phyloP scores from a whole-genome alignment of 2,888 invertebrate genomes.

The Smittia aterrima region DNA sequence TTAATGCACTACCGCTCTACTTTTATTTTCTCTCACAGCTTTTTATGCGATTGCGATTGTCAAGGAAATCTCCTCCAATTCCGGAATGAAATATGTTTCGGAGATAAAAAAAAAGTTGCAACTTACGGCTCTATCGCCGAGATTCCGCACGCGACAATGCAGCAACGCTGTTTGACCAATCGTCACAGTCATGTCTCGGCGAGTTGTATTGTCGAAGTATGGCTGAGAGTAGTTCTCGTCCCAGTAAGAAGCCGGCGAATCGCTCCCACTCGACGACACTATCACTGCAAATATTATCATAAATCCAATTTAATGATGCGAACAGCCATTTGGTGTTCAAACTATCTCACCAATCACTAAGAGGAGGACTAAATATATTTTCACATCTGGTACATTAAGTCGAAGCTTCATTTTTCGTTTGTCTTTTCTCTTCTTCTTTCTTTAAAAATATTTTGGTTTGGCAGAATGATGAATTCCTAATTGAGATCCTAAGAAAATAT shows the following conservation, averaged over 20 bases:
- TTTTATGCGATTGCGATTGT: background rate
- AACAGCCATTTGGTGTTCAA: background rate
- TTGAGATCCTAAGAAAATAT: background rate
- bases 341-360: conserved; percentile 32
- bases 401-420: conserved; percentile 26
- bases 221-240: conserved; percentile 73
- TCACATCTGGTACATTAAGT: conserved; percentile 19
- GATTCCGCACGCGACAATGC: conserved; percentile 81
- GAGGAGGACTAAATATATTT: conserved; percentile 23
- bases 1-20: conserved; percentile 36
- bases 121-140: conserved; percentile 86
- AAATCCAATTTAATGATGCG: background rate
- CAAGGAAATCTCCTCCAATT: background rate
- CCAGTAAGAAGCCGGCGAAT: conserved; percentile 46
- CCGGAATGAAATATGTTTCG: conserved; percentile 9
- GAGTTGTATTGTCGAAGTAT: conserved; percentile 84
- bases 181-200: conserved; percentile 79
- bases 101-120: background rate
- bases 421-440: background rate
- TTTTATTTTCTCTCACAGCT: background rate
- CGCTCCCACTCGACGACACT: conserved; percentile 14
- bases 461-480: conserved; percentile 1
- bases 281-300: conserved; percentile 3
- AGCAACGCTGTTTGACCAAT: conserved; percentile 84
- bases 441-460: background rate